Base-by-base conservation (phyloP, 2,113 vertebrate genomes). In the Thermophis baileyi region DNA sequence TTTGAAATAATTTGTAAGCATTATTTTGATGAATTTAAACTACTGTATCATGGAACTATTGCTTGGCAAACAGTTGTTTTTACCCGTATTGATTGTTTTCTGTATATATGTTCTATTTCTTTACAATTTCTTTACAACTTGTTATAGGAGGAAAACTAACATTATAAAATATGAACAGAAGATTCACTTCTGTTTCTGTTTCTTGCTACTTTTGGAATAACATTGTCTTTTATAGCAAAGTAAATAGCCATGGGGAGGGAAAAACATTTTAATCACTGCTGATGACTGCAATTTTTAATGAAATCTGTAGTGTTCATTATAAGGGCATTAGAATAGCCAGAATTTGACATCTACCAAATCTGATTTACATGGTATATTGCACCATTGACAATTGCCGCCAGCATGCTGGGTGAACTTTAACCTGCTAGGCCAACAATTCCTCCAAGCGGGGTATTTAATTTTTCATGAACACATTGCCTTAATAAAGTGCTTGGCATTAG, bases 401-500 rank as follows among this genome's bases (percentile, higher is more conserved):
- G 87, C 50, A 93, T 57, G 90, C 46, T 44, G 94, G 46, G 74
- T 93, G 86, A 96, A 96, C 93, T 95, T 95, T 94, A 97, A 95
- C 94, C 93, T 93, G 85, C 94, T 92, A 96, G 90, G 95, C 90
- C 95, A 96, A 91, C 88, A 94, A 89, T 89, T 96, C 96, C 95
- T 95, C 95, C 92, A 96, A 91, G 91, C 92, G 93, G 91, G 57
- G 88, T 93, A 94, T 90, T 95, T 90, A 96, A 96, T 94, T 95
- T 94, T 96, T 94, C 93, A 95, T 95, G 95, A 96, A 95, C 90
- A 89, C 95, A 94, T 69, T 95, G 88, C 91, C 96, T 96, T 97
- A 97, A 97, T 94, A 96, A 97, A 96, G 85, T 95, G 96, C 88
- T 92, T 96, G 95, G 91, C 94, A 95, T 97, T 96, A 94, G 90